These are phyloP conservation scores for Gavia stellata DNA, from an alignment of 2,113 vertebrate species.

Conservation along the genomic window DNA sequence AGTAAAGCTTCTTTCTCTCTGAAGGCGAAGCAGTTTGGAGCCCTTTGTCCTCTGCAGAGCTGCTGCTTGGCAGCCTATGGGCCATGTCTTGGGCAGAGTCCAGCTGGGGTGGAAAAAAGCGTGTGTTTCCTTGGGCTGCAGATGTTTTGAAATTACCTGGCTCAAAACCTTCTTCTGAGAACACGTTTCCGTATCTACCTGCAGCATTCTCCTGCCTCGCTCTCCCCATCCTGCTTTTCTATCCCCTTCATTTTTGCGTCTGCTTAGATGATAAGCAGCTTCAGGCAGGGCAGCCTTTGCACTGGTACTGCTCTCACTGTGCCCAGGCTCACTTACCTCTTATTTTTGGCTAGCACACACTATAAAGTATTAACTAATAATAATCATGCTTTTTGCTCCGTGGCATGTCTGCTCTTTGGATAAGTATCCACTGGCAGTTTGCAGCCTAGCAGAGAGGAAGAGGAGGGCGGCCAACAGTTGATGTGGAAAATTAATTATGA, in stretches of 20 bases:
- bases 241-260: not conserved
- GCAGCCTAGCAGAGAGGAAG: slow-evolving; percentile 21
- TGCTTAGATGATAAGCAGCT: not conserved
- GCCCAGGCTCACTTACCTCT: not conserved
- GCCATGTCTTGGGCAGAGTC: not conserved
- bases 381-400: not conserved
- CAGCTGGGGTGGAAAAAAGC: not conserved
- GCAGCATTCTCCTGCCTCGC: not conserved
- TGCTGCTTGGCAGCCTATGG: not conserved
- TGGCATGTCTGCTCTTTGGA: not conserved
- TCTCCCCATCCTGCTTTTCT: not conserved
- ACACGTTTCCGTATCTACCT: accelerated
- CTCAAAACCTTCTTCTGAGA: not conserved
- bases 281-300: not conserved
- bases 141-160: not conserved
- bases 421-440: not conserved
- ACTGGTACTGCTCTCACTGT: not conserved
- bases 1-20: not conserved
- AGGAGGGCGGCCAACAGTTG: not conserved
- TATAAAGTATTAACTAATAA: not conserved
- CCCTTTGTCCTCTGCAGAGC: not conserved
- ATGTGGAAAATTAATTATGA: slow-evolving; percentile 44
- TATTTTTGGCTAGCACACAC: not conserved
- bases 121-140: not conserved
- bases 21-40: not conserved